A percentile compares a stretch with the other conserved stretches of the same genome.
Evolutionary conservation across 2,113 vertebrate species (phyloP).

Genomic region (Colaptes auratus): DNA sequence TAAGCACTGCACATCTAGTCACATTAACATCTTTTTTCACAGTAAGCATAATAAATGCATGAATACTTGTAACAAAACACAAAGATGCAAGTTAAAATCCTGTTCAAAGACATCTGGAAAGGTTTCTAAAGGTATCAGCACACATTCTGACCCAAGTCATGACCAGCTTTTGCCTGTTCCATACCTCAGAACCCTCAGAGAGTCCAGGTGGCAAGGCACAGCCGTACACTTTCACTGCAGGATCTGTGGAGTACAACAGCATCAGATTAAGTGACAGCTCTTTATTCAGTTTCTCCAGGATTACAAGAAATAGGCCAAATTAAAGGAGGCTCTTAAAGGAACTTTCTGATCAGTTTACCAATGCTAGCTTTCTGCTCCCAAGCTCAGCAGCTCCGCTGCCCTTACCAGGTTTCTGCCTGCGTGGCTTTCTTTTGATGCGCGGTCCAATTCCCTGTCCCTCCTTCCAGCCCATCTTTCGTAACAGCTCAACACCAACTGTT

Average conservation of each 20-base stretch:
- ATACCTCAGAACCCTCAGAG: conserved; percentile 88
- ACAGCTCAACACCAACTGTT: conserved; percentile 89
- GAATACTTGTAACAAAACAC: background rate
- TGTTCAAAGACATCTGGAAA: background rate
- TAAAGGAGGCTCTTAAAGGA: background rate
- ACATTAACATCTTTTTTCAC: background rate
- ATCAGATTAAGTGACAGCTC: background rate
- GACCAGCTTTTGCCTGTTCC: background rate
- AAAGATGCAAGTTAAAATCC: background rate
- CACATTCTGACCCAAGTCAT: background rate
- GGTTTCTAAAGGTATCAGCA: background rate
- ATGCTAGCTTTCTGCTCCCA: background rate
- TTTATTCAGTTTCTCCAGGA: background rate
- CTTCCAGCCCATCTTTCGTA: conserved; percentile 95
- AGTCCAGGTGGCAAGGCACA: conserved; percentile 77
- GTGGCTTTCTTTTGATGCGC: conserved; percentile 87
- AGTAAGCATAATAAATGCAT: background rate
- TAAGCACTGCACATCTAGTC: background rate
- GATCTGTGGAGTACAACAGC: conserved; percentile 55
- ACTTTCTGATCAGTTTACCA: background rate
- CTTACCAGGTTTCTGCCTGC: conserved; percentile 81
- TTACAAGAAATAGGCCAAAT: background rate
- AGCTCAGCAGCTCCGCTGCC: background rate
- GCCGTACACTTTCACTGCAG: conserved; percentile 76
- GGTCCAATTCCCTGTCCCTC: conserved; percentile 95